These are phyloP conservation scores for Smittia sp. DNA, from an alignment of 2,888 invertebrate genomes.

Conservation along the genomic window DNA sequence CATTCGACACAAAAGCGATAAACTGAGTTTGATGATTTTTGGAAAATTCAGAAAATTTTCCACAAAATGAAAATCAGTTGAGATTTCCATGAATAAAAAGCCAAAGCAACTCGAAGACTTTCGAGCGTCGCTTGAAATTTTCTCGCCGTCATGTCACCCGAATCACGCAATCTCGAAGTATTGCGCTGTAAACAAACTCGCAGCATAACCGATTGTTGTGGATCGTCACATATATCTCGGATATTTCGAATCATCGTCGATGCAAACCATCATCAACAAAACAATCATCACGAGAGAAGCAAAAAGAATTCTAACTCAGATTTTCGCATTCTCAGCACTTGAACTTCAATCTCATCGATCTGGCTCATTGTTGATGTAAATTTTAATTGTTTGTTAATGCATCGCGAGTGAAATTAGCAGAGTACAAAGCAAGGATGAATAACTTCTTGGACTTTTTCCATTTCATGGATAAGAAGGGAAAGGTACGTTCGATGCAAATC, in stretches of 20 bases:
- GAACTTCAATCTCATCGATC: not conserved
- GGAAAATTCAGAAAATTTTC: not conserved
- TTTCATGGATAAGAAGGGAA: constrained; percentile 30
- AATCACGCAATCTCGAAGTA: too few species aligned
- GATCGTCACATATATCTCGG: too few species aligned
- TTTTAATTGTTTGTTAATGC: not conserved
- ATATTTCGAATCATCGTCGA: too few species aligned
- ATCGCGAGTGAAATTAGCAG: not conserved
- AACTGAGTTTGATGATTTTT: not conserved
- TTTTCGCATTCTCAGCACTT: not conserved
- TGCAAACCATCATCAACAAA: constrained; percentile 25
- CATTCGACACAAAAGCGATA: not conserved
- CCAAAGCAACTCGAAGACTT: too few species aligned
- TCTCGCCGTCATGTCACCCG: too few species aligned
- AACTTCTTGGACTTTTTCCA: constrained; percentile 36
- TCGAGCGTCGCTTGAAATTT: too few species aligned
- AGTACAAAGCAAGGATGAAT: constrained; percentile 30
- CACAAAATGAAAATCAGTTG: too few species aligned
- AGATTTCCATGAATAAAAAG: too few species aligned
- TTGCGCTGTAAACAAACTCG: too few species aligned
- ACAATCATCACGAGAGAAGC: constrained; percentile 24
- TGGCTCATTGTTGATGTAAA: not conserved
- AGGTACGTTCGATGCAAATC: not conserved
- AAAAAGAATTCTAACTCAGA: not conserved
- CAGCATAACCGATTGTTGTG: too few species aligned